A percentile compares a stretch with the other conserved stretches of the same genome.
Conservation (phyloP, 2,113 vertebrate species). For the Engystomops pustulosus region DNA sequence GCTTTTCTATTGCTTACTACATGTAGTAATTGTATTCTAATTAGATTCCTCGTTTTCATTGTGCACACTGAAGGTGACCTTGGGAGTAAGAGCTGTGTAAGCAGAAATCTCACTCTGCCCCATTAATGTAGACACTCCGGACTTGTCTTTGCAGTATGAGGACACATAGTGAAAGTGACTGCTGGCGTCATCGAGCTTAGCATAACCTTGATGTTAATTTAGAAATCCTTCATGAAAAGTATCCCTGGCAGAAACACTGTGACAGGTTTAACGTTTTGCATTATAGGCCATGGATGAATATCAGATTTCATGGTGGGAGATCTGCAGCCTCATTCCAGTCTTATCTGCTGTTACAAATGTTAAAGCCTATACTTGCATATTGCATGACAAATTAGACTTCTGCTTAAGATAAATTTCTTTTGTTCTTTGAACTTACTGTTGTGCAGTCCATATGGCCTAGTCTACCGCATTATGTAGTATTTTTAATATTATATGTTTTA, state of each 20-base stretch:
- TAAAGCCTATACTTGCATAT: not conserved
- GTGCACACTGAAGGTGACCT: not conserved
- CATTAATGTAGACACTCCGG: not conserved
- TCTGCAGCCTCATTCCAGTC: not conserved
- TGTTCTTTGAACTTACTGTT: not conserved
- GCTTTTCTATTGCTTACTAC: not conserved
- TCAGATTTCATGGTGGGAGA: slow-evolving; percentile 28
- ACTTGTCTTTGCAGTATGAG: not conserved
- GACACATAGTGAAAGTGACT: slow-evolving; percentile 1
- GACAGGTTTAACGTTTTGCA: slow-evolving; percentile 14
- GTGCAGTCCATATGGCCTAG: slow-evolving; percentile 8
- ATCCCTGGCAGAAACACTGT: not conserved
- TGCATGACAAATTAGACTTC: slow-evolving; percentile 24
- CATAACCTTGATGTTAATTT: not conserved
- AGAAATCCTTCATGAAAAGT: slow-evolving; percentile 8
- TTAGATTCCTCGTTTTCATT: not conserved
- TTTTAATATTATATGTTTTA: not conserved
- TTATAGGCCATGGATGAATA: not conserved
- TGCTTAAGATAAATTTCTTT: slow-evolving; percentile 7
- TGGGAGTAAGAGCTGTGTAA: not conserved
- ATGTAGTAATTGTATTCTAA: not conserved
- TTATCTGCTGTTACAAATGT: slow-evolving; percentile 24
- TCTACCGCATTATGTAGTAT: not conserved
- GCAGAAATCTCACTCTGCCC: not conserved
- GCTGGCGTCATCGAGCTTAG: not conserved